These are phyloP conservation scores for Aleadryas rufinucha DNA, from an alignment of 2,113 vertebrate species.

Conservation along the genomic window DNA sequence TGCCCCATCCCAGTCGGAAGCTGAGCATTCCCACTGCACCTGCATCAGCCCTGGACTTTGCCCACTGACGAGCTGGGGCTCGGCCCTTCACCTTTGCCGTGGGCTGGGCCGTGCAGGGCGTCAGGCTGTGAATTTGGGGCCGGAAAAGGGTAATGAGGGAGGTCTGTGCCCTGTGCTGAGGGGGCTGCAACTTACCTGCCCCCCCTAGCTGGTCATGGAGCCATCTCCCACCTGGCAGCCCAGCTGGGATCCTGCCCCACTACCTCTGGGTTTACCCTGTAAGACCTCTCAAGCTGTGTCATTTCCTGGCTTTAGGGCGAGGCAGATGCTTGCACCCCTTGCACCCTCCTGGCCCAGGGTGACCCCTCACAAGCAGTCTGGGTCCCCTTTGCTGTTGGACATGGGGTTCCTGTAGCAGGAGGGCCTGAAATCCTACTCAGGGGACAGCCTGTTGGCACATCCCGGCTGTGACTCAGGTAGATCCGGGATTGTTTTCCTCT, in stretches of 20 bases:
- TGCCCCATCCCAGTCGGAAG: fast-evolving
- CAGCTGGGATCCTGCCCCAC: neutral
- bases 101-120: neutral
- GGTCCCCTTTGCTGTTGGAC: neutral
- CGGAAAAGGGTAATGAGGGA: fast-evolving
- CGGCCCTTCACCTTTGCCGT: neutral
- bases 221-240: neutral
- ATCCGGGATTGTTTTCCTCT: neutral
- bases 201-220: neutral
- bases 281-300: neutral
- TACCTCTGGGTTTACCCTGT: neutral
- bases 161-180: fast-evolving
- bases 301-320: neutral
- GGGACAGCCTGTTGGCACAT: neutral
- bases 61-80: neutral
- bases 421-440: neutral
- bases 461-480: neutral
- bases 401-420: neutral
- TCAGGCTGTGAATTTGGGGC: neutral
- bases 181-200: neutral
- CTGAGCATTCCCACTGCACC: neutral
- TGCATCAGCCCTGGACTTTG: conserved; percentile 9
- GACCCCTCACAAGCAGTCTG: neutral
- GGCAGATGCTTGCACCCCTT: neutral
- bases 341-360: neutral